Evolutionary conservation across 2,797 vertebrate species (phyloP).

Genomic region (Cyclura pinguis): DNA sequence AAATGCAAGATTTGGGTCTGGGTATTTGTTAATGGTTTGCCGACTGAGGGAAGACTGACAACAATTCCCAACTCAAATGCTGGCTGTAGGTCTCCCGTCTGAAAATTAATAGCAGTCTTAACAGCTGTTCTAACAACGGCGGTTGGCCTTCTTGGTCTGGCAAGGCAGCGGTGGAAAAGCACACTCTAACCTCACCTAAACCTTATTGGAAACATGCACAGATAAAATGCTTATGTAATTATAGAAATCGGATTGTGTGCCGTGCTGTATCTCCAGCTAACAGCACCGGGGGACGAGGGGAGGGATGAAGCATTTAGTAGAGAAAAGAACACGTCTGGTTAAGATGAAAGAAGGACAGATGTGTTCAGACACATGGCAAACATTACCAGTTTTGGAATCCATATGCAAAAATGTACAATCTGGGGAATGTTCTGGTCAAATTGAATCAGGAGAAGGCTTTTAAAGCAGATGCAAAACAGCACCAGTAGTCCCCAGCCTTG

Average conservation of each 20-base stretch:
- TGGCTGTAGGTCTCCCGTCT: neutral
- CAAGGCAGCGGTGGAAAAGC: neutral
- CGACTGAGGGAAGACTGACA: too few relatives aligned
- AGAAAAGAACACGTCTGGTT: neutral
- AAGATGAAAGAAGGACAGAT: neutral
- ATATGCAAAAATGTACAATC: neutral
- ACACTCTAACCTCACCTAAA: neutral
- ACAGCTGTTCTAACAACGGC: neutral
- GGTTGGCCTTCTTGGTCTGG: neutral
- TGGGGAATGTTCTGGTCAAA: neutral
- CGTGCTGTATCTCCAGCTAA: neutral
- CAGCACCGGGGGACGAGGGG: neutral
- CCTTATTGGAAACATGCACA: neutral
- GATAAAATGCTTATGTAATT: slow-evolving; percentile 1
- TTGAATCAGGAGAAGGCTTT: neutral
- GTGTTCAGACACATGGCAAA: neutral
- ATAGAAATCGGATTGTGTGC: neutral
- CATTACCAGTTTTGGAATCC: neutral
- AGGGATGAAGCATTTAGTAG: too few relatives aligned
- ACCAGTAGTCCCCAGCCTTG: too few relatives aligned
- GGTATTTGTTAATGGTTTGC: neutral
- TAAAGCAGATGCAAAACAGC: neutral
- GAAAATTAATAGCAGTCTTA: neutral
- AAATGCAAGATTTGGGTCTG: neutral
- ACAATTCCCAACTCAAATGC: too few relatives aligned